Percentiles rank a stretch among this genome's conserved stretches.
These are phyloP conservation scores for Noctilio leporinus DNA, from an alignment of 2,113 vertebrate genomes.

Conservation along the genomic window DNA sequence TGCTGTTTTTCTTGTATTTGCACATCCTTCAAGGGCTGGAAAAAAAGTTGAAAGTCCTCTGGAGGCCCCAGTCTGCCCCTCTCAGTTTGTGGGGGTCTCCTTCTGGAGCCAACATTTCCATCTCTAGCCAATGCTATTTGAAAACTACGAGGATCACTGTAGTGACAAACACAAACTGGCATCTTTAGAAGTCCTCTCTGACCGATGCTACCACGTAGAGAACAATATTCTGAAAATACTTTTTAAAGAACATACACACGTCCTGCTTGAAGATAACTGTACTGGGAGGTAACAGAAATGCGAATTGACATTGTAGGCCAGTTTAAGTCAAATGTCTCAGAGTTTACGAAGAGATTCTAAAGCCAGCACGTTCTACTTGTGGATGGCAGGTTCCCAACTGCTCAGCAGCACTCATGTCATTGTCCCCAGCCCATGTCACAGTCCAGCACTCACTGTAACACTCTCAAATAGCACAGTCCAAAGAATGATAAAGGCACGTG, in stretches of 20 bases:
- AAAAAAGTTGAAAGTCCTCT: constrained; percentile 45
- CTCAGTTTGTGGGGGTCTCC: background rate
- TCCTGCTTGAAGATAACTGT: background rate
- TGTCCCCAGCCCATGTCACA: background rate
- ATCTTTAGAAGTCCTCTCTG: constrained; percentile 56
- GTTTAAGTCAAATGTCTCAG: background rate
- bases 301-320: background rate
- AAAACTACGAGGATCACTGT: constrained; percentile 39
- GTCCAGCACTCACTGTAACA: background rate
- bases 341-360: background rate
- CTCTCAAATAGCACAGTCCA: background rate
- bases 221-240: background rate
- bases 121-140: constrained; percentile 55
- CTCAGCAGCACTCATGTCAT: background rate
- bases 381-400: background rate
- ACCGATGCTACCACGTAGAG: background rate
- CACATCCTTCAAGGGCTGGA: constrained; percentile 63
- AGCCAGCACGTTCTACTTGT: background rate
- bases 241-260: background rate
- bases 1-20: constrained; percentile 67
- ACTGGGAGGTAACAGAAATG: background rate
- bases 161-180: constrained; percentile 56
- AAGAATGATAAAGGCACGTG: background rate
- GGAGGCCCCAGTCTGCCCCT: background rate
- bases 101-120: constrained; percentile 42